Evolutionary conservation across 1,140 invertebrate genomes (phyloP).

Genomic region (Pseudomyrmex pallidus): DNA sequence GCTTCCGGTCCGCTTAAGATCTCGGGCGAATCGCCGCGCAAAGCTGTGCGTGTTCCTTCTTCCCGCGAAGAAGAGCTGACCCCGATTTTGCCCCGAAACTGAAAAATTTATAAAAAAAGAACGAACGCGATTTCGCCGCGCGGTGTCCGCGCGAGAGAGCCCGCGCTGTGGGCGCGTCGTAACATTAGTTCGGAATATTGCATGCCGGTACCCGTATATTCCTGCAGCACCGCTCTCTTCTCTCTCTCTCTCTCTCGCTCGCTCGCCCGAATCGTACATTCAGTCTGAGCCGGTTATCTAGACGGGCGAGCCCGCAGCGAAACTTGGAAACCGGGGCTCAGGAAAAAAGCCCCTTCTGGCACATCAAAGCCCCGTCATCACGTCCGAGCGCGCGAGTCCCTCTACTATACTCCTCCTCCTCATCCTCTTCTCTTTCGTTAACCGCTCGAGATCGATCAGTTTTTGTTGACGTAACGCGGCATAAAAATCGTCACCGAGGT

Average conservation of each 20-base stretch:
- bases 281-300: constrained; percentile 80
- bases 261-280: constrained; percentile 79
- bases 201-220: constrained; percentile 82
- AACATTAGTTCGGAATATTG: constrained; percentile 78
- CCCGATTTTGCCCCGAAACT: constrained; percentile 40
- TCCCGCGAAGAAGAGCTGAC: constrained; percentile 22
- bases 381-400: constrained; percentile 25
- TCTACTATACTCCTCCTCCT: background rate
- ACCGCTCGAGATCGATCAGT: constrained; percentile 39
- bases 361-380: constrained; percentile 64
- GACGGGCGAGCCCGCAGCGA: constrained; percentile 79
- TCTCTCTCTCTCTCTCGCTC: constrained; percentile 51
- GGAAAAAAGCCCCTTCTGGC: constrained; percentile 67
- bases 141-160: constrained; percentile 47
- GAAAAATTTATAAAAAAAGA: constrained; percentile 48
- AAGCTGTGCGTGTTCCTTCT: constrained; percentile 22
- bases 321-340: constrained; percentile 73
- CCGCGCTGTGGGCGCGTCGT: constrained; percentile 69
- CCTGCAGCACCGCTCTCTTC: constrained; percentile 35
- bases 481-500: background rate
- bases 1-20: background rate
- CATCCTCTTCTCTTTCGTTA: background rate
- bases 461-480: constrained; percentile 37
- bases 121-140: constrained; percentile 27
- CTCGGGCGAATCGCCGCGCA: background rate